These are phyloP conservation scores for Struthidea cinerea DNA, from an alignment of 2,113 vertebrate species.

Conservation along the genomic window DNA sequence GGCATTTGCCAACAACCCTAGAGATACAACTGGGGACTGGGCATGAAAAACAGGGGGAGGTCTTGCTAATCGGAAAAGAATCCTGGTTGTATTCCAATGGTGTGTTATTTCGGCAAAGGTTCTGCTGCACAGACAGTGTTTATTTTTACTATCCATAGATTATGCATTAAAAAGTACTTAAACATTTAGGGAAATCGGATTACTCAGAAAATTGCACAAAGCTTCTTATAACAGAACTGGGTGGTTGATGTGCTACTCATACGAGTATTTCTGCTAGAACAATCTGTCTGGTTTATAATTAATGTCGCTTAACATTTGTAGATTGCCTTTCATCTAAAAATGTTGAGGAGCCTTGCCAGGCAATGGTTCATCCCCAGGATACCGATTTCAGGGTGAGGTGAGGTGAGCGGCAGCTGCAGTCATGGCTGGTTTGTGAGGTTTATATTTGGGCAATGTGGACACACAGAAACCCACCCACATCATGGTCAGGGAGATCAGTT, in stretches of 20 bases:
- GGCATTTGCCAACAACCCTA: not conserved
- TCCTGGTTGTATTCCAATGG: not conserved
- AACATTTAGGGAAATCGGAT: constrained; percentile 9
- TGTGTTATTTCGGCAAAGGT: not conserved
- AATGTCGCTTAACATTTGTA: not conserved
- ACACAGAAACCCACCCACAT: not conserved
- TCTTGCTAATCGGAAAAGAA: not conserved
- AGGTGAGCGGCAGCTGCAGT: not conserved
- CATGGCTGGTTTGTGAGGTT: not conserved
- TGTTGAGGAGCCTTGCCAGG: not conserved
- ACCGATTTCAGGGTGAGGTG: not conserved
- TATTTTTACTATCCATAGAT: not conserved
- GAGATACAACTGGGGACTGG: not conserved
- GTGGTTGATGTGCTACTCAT: not conserved
- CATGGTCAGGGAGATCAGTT: not conserved
- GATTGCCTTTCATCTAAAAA: not conserved
- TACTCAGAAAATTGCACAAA: constrained; percentile 5
- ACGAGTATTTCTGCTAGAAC: not conserved
- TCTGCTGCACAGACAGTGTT: not conserved
- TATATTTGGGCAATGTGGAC: not conserved
- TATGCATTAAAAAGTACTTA: constrained; percentile 1
- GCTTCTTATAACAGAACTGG: not conserved
- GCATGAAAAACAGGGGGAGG: not conserved
- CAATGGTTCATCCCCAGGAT: not conserved
- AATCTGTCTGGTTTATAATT: constrained; percentile 18